Conservation (phyloP, 2,888 invertebrate species). For the Heliothis peltigera region DNA sequence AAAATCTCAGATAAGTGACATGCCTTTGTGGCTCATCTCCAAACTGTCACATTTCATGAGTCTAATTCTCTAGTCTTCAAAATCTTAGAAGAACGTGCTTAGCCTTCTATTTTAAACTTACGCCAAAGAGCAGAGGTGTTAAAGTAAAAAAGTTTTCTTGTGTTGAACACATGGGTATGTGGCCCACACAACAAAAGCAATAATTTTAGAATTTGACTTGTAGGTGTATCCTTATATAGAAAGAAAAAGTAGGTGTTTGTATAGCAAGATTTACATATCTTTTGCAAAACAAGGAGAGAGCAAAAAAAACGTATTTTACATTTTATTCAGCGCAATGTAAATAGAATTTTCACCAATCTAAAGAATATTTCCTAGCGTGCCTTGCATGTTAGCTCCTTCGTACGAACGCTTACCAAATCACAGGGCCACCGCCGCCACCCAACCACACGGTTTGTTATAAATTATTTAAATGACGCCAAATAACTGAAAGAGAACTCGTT, state of each 20-base stretch:
- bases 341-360: constrained; percentile 39
- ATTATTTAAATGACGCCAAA: constrained; percentile 70
- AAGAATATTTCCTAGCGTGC: constrained; percentile 35
- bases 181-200: no score
- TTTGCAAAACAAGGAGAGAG: neutral
- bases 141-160: no score
- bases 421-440: constrained; percentile 24
- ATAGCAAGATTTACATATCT: no score
- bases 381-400: constrained; percentile 22
- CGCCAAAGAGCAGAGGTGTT: neutral
- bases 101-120: neutral
- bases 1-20: constrained; percentile 21
- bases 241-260: no score
- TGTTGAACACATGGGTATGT: no score
- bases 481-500: constrained; percentile 67
- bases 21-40: constrained; percentile 26
- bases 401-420: constrained; percentile 43
- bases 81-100: constrained; percentile 1
- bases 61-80: neutral
- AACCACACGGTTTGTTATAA: constrained; percentile 60
- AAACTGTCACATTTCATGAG: constrained; percentile 16
- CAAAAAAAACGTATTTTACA: neutral
- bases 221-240: no score
- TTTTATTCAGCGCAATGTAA: constrained; percentile 5
- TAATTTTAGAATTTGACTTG: no score